Evolutionary conservation across 1,140 invertebrate genomes (phyloP).

Genomic region (Leptopilina boulardi): DNA sequence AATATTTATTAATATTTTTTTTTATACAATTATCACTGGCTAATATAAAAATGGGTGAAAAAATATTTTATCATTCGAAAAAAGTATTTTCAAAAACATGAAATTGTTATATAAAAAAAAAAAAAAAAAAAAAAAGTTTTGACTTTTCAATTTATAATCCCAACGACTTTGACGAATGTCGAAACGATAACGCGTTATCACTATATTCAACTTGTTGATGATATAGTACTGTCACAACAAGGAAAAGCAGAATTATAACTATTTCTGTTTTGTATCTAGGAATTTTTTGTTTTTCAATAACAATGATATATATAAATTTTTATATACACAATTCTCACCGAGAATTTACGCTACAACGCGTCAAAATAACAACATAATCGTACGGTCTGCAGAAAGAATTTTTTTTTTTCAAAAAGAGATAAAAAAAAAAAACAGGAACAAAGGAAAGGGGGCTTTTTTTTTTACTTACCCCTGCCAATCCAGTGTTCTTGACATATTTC

Average conservation of each 20-base stretch:
- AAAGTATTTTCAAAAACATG: not conserved
- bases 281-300: not conserved
- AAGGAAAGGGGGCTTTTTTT: not conserved
- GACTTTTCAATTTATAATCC: not conserved
- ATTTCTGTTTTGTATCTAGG: slow-evolving; percentile 5
- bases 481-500: not conserved
- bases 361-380: not conserved
- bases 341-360: not conserved
- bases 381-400: not conserved
- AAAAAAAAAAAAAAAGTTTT: not conserved
- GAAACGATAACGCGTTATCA: slow-evolving; percentile 11
- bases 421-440: not conserved
- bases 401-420: no score
- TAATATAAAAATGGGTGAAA: no score
- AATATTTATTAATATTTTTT: no score
- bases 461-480: no score
- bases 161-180: slow-evolving; percentile 20
- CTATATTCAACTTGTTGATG: not conserved
- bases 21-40: no score
- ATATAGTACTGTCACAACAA: slow-evolving; percentile 16
- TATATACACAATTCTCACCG: not conserved
- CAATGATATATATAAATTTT: not conserved
- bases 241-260: slow-evolving; percentile 15
- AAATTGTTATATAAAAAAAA: no score
- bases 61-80: no score